These are phyloP conservation scores for Carcharodon carcharias DNA, from an alignment of 2,797 vertebrate species.

Conservation along the genomic window DNA sequence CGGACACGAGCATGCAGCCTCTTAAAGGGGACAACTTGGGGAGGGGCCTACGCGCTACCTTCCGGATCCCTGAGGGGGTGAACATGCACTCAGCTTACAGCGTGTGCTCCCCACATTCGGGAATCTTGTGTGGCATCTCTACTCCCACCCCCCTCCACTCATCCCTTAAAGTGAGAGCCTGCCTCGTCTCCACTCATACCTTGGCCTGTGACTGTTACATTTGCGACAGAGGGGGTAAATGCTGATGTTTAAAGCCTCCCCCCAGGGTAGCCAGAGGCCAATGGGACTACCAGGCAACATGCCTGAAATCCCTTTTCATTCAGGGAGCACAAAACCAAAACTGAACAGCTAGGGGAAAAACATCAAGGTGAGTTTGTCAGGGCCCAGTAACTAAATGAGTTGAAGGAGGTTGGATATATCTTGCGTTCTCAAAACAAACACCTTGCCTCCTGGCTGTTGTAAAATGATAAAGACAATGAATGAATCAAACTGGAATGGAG, in stretches of 20 bases:
- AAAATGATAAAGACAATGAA: not conserved
- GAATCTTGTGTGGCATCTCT: not conserved
- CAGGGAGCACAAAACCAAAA: not conserved
- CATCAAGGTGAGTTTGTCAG: not conserved
- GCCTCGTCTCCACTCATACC: not conserved
- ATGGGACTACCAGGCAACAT: not conserved
- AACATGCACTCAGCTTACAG: too few species aligned
- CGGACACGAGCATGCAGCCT: too few species aligned
- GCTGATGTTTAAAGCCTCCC: not conserved
- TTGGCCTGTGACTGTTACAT: not conserved
- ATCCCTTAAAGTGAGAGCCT: not conserved
- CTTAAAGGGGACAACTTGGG: too few species aligned
- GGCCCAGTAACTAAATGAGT: not conserved
- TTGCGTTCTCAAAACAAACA: conserved; percentile 3
- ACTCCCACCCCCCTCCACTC: not conserved
- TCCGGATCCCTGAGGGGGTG: too few species aligned
- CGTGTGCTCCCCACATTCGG: not conserved
- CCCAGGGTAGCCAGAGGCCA: not conserved
- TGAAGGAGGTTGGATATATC: conserved; percentile 6
- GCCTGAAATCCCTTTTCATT: not conserved
- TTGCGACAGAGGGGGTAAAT: not conserved
- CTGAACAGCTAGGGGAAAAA: not conserved
- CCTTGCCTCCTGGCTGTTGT: not conserved
- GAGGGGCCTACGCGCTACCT: too few species aligned
- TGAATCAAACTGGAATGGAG: not conserved